Percentiles rank a stretch among this genome's conserved stretches.
Evolutionary conservation across 1,140 invertebrate species (phyloP).

Genomic region (Elymnias hypermnestra): DNA sequence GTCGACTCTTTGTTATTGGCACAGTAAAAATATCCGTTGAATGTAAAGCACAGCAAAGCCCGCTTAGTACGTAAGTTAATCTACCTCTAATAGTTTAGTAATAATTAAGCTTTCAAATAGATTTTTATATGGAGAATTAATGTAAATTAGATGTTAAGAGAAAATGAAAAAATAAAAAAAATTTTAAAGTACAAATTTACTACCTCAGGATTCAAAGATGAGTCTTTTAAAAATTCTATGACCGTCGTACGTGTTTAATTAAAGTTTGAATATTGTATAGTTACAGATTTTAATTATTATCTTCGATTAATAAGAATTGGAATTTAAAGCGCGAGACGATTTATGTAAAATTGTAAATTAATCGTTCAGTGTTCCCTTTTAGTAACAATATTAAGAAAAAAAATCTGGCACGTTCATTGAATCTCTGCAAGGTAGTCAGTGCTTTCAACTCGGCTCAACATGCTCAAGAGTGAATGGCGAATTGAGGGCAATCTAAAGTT

Average conservation of each 20-base stretch:
- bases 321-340: conserved; percentile 39
- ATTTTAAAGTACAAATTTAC: conserved; percentile 75
- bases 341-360: conserved; percentile 29
- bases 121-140: conserved; percentile 72
- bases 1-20: conserved; percentile 11
- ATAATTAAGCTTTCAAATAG: conserved; percentile 68
- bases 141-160: conserved; percentile 55
- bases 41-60: conserved; percentile 45
- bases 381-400: conserved; percentile 7
- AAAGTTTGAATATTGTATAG: conserved; percentile 35
- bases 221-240: conserved; percentile 32
- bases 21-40: conserved; percentile 3
- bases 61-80: conserved; percentile 67
- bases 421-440: conserved; percentile 67
- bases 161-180: conserved; percentile 59
- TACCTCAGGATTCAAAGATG: conserved; percentile 75
- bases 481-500: conserved; percentile 13
- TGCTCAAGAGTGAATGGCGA: conserved; percentile 14
- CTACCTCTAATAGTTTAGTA: conserved; percentile 72
- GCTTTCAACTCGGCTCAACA: conserved; percentile 37
- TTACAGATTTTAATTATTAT: conserved; percentile 28
- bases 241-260: conserved; percentile 41
- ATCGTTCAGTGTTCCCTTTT: conserved; percentile 30
- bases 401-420: conserved; percentile 41
- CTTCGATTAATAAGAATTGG: conserved; percentile 25